Conservation (phyloP, 2,888 invertebrate genomes). For the Melanargia galathea region DNA sequence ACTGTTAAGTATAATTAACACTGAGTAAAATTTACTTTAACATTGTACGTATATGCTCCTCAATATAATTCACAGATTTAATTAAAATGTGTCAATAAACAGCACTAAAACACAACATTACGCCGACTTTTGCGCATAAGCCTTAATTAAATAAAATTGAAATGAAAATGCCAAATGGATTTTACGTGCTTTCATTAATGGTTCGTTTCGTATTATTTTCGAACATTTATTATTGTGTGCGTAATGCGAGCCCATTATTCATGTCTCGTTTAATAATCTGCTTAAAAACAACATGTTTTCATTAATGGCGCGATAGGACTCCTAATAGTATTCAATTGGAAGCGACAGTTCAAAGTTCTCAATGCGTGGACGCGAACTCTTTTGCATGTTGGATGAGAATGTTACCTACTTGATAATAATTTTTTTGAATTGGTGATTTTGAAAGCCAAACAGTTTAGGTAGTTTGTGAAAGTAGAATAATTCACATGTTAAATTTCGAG, state of each 20-base stretch:
- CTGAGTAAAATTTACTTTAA: constrained; percentile 22
- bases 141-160: constrained; percentile 82
- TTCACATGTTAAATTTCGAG: too few relatives aligned
- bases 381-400: not conserved
- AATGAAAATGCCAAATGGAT: constrained; percentile 81
- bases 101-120: constrained; percentile 55
- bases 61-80: constrained; percentile 37
- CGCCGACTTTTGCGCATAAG: constrained; percentile 62
- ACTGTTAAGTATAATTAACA: constrained; percentile 7
- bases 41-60: constrained; percentile 15
- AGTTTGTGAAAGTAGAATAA: not conserved
- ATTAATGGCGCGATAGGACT: constrained; percentile 50
- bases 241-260: constrained; percentile 75
- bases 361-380: not conserved
- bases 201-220: constrained; percentile 77
- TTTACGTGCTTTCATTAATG: constrained; percentile 81
- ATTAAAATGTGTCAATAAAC: constrained; percentile 48
- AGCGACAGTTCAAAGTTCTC: constrained; percentile 26
- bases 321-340: constrained; percentile 35
- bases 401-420: not conserved
- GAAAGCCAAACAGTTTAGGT: not conserved
- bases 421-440: not conserved
- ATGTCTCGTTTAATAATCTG: constrained; percentile 78
- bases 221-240: constrained; percentile 74
- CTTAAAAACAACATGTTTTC: constrained; percentile 80